These are phyloP conservation scores for Hetaerina americana DNA, from an alignment of 1,140 invertebrate species.

Conservation along the genomic window DNA sequence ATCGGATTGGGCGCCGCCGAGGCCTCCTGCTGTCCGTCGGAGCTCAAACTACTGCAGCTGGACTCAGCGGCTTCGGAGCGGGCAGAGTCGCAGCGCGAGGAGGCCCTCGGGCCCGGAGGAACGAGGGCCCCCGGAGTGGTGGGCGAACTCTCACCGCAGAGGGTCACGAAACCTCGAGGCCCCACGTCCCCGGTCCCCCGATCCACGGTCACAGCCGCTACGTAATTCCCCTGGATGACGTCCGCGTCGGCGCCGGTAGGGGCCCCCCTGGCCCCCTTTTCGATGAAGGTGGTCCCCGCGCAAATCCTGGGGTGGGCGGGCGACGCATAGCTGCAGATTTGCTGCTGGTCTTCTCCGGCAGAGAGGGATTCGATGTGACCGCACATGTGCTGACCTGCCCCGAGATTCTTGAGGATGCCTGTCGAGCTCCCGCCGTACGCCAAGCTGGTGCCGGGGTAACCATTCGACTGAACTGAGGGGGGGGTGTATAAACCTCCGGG, in stretches of 20 bases:
- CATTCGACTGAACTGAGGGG: conserved; percentile 4
- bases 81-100: conserved; percentile 29
- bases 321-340: background rate
- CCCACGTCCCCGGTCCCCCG: background rate
- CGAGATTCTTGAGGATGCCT: background rate
- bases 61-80: conserved; percentile 32
- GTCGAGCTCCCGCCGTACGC: background rate
- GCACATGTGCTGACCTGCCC: background rate
- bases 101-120: conserved; percentile 8
- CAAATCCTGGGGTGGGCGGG: background rate
- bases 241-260: background rate
- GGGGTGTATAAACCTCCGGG: background rate
- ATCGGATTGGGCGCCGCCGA: background rate
- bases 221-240: conserved; percentile 2
- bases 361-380: background rate
- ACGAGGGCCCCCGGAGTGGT: background rate
- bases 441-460: background rate
- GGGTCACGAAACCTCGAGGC: background rate
- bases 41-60: conserved; percentile 32
- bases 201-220: conserved; percentile 3
- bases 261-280: background rate
- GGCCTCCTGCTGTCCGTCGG: conserved; percentile 26
- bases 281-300: background rate
- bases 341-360: background rate
- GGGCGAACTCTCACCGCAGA: background rate